phyloP scores from a whole-genome alignment of 1,140 invertebrate genomes.

The Meloidogyne floridensis region DNA sequence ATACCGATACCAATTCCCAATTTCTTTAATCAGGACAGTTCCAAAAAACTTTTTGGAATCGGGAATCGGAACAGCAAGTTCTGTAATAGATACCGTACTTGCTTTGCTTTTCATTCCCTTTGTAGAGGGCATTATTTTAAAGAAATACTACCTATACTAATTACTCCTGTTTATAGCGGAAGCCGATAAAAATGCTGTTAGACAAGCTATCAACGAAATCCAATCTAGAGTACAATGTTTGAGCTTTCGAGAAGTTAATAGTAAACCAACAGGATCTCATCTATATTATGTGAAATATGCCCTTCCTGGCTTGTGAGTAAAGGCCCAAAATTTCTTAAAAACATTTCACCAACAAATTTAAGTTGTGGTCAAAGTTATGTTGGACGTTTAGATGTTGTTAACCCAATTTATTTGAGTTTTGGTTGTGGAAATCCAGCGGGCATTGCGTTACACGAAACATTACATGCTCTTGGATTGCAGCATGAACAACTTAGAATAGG shows the following conservation, averaged over 20 bases:
- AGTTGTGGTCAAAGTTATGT: constrained; percentile 61
- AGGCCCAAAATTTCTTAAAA: neutral
- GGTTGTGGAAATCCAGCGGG: constrained; percentile 58
- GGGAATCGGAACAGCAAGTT: no score
- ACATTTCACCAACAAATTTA: constrained; percentile 2
- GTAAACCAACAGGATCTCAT: constrained; percentile 46
- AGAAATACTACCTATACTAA: no score
- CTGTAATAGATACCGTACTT: no score
- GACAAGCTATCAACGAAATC: constrained; percentile 56
- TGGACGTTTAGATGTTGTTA: constrained; percentile 49
- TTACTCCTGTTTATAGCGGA: constrained; percentile 34
- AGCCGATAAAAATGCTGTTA: constrained; percentile 47
- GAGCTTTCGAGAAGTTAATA: constrained; percentile 42
- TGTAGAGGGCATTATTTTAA: no score
- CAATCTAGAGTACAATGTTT: constrained; percentile 56
- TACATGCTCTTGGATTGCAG: constrained; percentile 66
- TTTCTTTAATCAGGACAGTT: no score
- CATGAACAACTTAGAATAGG: constrained; percentile 70
- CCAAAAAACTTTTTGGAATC: no score
- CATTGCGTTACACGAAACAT: constrained; percentile 62
- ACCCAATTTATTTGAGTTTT: constrained; percentile 58
- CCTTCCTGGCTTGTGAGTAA: constrained; percentile 40
- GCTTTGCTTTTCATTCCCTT: no score
- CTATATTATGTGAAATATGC: constrained; percentile 58
- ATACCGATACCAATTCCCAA: no score